Percentiles rank a stretch among this genome's conserved stretches.
Conservation (phyloP, 1,140 invertebrate species). For the Amphibalanus amphitrite region DNA sequence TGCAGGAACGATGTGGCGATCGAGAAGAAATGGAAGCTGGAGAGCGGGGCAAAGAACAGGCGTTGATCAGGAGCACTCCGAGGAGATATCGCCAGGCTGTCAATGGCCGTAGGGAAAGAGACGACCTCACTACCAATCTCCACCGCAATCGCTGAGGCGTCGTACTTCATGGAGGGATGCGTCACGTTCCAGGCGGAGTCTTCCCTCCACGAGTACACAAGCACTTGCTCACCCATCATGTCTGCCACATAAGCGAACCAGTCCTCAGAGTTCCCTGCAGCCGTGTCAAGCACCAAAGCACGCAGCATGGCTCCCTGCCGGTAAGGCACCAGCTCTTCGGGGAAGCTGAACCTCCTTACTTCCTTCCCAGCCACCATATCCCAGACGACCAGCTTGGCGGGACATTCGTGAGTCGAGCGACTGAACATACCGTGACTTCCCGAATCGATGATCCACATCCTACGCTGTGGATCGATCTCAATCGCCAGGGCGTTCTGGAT, state of each 20-base stretch:
- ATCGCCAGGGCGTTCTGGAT: neutral
- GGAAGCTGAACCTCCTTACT: neutral
- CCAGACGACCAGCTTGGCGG: neutral
- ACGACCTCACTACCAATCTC: neutral
- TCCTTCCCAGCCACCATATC: neutral
- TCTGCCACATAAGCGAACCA: neutral
- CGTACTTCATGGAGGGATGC: neutral
- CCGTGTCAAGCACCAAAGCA: neutral
- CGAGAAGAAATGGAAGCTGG: neutral
- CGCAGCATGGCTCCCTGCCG: neutral
- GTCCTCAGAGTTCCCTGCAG: neutral
- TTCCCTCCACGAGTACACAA: neutral
- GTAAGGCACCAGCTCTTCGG: neutral
- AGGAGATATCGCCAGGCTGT: slow-evolving; percentile 1
- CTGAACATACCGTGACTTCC: neutral
- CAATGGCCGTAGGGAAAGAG: neutral
- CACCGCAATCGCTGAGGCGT: neutral
- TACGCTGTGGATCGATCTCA: neutral
- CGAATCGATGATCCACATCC: slow-evolving; percentile 3
- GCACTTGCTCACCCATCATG: neutral
- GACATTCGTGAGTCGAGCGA: neutral
- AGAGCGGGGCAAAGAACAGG: neutral
- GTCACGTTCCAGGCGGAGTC: neutral
- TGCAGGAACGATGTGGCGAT: neutral
- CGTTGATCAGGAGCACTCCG: neutral